A percentile compares a stretch with the other conserved stretches of the same genome.
These are phyloP conservation scores for Phengaris arion DNA, from an alignment of 2,888 invertebrate genomes.

Conservation along the genomic window DNA sequence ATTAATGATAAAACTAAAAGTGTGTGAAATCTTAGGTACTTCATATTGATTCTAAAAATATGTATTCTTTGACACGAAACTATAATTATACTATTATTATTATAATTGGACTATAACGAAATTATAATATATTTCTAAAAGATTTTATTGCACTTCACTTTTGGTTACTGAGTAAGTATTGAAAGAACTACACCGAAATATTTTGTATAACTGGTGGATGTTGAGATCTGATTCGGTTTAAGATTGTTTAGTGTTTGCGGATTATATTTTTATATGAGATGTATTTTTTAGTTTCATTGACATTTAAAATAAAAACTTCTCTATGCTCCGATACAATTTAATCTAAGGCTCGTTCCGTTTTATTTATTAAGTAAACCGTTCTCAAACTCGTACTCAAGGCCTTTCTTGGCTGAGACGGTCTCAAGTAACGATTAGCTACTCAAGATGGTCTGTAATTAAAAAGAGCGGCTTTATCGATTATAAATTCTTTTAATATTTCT, in stretches of 20 bases:
- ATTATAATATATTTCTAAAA: neutral
- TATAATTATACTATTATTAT: neutral
- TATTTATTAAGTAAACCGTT: neutral
- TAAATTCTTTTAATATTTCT: too few relatives aligned
- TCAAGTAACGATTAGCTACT: too few relatives aligned
- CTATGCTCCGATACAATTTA: neutral
- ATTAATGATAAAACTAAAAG: neutral
- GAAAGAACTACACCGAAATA: neutral
- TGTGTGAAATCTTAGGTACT: neutral
- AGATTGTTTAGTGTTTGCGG: slow-evolving; percentile 17
- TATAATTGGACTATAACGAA: too few relatives aligned
- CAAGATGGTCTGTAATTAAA: too few relatives aligned
- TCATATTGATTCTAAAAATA: neutral
- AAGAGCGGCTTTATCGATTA: too few relatives aligned
- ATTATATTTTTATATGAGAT: slow-evolving; percentile 18
- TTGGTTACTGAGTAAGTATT: neutral
- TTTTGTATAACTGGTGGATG: neutral
- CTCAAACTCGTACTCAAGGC: too few relatives aligned
- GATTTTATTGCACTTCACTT: neutral
- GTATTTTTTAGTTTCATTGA: neutral
- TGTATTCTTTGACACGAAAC: neutral
- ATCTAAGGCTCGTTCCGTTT: neutral
- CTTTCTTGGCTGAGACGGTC: too few relatives aligned
- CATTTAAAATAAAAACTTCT: neutral
- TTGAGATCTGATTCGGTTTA: slow-evolving; percentile 21